These are phyloP conservation scores for Plutomurus gul DNA, from an alignment of 1,140 invertebrate species.

Conservation along the genomic window DNA sequence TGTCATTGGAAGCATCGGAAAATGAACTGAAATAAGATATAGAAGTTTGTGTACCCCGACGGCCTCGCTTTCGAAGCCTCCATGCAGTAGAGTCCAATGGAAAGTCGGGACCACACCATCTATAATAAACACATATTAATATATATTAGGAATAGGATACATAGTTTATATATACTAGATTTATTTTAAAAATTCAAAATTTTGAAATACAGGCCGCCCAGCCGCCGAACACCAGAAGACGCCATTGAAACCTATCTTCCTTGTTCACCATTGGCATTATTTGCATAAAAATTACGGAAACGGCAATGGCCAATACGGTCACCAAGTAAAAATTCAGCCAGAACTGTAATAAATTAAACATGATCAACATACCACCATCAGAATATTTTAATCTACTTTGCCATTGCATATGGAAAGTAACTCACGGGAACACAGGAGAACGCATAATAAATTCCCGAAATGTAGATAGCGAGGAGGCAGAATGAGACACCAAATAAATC, in stretches of 20 bases:
- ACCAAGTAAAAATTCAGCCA: constrained; percentile 81
- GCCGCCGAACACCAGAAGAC: constrained; percentile 49
- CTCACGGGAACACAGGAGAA: constrained; percentile 92
- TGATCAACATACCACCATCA: background rate
- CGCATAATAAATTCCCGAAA: constrained; percentile 93
- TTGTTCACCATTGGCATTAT: constrained; percentile 63
- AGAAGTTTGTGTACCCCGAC: background rate
- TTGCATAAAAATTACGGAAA: constrained; percentile 76
- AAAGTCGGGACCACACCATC: constrained; percentile 85
- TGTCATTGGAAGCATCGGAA: background rate
- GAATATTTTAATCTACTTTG: no score
- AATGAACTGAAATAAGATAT: background rate
- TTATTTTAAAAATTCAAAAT: background rate
- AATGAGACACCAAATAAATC: constrained; percentile 92
- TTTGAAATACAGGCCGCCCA: no score
- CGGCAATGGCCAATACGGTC: constrained; percentile 77
- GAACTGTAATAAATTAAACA: constrained; percentile 63
- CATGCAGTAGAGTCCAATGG: constrained; percentile 88
- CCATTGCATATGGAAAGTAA: no score
- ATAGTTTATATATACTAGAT: constrained; percentile 67
- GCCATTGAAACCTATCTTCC: constrained; percentile 46
- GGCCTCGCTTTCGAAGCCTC: constrained; percentile 63
- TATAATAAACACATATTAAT: constrained; percentile 52
- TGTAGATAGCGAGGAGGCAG: constrained; percentile 89
- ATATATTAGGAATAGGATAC: constrained; percentile 57